Evolutionary conservation across 2,888 invertebrate species (phyloP).

Genomic region (Dryobota labecula): DNA sequence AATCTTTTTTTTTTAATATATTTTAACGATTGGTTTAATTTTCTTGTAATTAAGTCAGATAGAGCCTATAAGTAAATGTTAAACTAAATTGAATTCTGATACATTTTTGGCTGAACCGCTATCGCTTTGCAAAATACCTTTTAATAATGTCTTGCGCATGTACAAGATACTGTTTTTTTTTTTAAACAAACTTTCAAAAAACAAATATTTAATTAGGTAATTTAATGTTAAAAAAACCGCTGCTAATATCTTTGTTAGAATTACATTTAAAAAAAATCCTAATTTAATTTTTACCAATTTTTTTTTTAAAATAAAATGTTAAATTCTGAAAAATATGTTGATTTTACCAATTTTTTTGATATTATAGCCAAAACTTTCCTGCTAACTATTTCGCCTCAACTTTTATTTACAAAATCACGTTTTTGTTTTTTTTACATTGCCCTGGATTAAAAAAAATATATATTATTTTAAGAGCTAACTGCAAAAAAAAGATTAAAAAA

Average conservation of each 20-base stretch:
- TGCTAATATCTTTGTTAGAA: not conserved
- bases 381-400: not conserved
- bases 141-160: too few species aligned
- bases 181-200: too few species aligned
- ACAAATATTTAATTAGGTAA: not conserved
- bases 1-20: not conserved
- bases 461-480: not conserved
- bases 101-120: too few species aligned
- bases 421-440: not conserved
- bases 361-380: not conserved
- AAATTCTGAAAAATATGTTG: not conserved
- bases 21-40: too few species aligned
- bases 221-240: not conserved
- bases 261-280: not conserved
- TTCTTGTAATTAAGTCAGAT: too few species aligned
- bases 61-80: too few species aligned
- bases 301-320: too few species aligned
- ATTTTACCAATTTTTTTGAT: not conserved
- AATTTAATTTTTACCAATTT: too few species aligned
- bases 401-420: not conserved
- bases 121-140: too few species aligned
- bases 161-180: too few species aligned
- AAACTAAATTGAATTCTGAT: too few species aligned
- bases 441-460: too few species aligned
- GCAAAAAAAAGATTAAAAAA: not conserved